Conservation (phyloP, 2,797 vertebrate genomes). For the Varecia variegata region DNA sequence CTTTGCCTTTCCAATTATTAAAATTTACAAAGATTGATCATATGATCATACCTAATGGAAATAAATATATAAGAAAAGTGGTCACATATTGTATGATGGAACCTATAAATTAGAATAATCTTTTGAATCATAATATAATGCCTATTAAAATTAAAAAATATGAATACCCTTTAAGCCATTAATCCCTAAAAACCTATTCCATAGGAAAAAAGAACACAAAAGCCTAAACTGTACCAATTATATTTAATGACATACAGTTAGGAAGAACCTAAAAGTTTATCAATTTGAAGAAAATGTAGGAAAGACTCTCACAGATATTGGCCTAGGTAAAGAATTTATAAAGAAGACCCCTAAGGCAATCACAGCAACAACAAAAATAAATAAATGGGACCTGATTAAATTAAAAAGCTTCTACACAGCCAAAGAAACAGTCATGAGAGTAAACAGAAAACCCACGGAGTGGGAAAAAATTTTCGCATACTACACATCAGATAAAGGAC, state of each 20-base stretch:
- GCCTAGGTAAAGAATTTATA: too few relatives aligned
- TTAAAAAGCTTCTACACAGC: too few relatives aligned
- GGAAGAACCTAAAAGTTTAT: not conserved
- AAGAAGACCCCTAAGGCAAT: too few relatives aligned
- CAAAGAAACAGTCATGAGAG: too few relatives aligned
- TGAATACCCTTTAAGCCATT: not conserved
- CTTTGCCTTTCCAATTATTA: not conserved
- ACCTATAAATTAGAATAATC: not conserved
- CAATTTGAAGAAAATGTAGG: too few relatives aligned
- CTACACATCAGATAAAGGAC: too few relatives aligned
- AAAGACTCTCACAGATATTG: too few relatives aligned
- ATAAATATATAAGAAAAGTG: not conserved
- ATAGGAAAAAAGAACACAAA: not conserved
- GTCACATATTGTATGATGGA: not conserved
- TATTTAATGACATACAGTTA: not conserved
- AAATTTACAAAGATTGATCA: not conserved
- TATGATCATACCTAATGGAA: not conserved
- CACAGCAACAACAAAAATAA: too few relatives aligned
- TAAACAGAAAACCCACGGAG: too few relatives aligned
- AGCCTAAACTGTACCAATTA: not conserved
- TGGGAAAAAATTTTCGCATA: too few relatives aligned
- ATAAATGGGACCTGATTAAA: too few relatives aligned
- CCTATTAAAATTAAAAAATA: not conserved
- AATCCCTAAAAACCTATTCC: not conserved
- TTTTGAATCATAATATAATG: not conserved